Evolutionary conservation across 1,140 invertebrate genomes (phyloP), one percentile per base, ranked within the genome.

Genomic region (Delia radicum): DNA sequence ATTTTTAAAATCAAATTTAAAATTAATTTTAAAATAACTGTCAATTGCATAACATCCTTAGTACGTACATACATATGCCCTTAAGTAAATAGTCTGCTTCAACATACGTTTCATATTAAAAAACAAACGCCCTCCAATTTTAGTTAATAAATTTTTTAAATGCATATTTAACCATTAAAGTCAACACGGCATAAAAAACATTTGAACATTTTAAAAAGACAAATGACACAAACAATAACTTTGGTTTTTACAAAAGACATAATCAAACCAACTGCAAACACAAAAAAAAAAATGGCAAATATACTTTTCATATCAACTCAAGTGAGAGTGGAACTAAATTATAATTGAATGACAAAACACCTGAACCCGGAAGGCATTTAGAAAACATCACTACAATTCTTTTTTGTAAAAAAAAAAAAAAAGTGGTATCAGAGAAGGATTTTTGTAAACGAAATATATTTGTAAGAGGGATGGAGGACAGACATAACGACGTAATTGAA

Each of bases 281-380:
- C 10, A 33, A 37, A 71, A 71, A 0, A 33, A 18, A 4, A 73
- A 48, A 73, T 73, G 71, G 46, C 37, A 48, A 73, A 46, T 73
- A 55, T 48, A 82, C 82, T 83, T 83, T 82, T 78, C 81, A 84
- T 80, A 81, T 81, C 26, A 46, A 73, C 26, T 73, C 37, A n/a
- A 73, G 33, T 73, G 46, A 73, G 31, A 48, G 65, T 75, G 37
- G 28, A 29, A 21, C 28, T 77, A 79, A 81, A 82, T 76, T 83
- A 83, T 83, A 83, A 83, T 83, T 83, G 82, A 82, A 82, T 81
- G 79, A 78, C 80, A 80, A 71, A 79, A 80, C 80, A 83, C 82
- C 82, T 83, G 82, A 81, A 80, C 74, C 77, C 75, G 37, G 46
- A 73, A 69, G 46, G 71, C 71, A 21, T 65, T 21, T 75, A 72